A percentile compares a stretch with the other conserved stretches of the same genome.
These are phyloP conservation scores for Drosophila setosimentum DNA, from an alignment of 2,888 invertebrate species.

Conservation along the genomic window DNA sequence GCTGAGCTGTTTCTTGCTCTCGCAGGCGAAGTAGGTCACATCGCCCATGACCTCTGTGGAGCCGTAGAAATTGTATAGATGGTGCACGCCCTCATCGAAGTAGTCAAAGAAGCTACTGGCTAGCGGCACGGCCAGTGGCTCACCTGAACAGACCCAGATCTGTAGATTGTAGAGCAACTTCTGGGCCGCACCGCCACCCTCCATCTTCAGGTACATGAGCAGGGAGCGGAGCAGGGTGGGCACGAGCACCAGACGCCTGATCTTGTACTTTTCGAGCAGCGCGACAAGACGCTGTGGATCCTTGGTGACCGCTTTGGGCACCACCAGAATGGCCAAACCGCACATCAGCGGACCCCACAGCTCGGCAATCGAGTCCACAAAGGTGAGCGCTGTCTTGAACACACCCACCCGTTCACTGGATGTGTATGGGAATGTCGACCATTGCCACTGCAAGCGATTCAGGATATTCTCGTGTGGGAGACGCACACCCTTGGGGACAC, in stretches of 20 bases:
- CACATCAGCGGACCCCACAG: constrained; percentile 94
- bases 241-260: constrained; percentile 93
- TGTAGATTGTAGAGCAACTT: constrained; percentile 88
- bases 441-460: constrained; percentile 95
- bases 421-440: constrained; percentile 91
- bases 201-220: constrained; percentile 90
- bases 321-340: constrained; percentile 89
- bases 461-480: constrained; percentile 91
- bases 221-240: constrained; percentile 93
- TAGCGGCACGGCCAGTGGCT: constrained; percentile 90
- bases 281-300: constrained; percentile 91
- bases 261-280: constrained; percentile 90
- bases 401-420: constrained; percentile 89
- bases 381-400: constrained; percentile 96
- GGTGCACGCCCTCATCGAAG: constrained; percentile 88
- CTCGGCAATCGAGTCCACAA: constrained; percentile 95
- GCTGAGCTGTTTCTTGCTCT: constrained; percentile 87
- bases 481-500: constrained; percentile 95
- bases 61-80: constrained; percentile 95
- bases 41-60: constrained; percentile 97
- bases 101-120: constrained; percentile 91
- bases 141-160: constrained; percentile 95
- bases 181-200: constrained; percentile 83
- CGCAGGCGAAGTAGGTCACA: constrained; percentile 91
- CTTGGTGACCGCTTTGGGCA: constrained; percentile 90